Evolutionary conservation across 2,888 invertebrate genomes (phyloP).

Genomic region (Drosophila anomalata): DNA sequence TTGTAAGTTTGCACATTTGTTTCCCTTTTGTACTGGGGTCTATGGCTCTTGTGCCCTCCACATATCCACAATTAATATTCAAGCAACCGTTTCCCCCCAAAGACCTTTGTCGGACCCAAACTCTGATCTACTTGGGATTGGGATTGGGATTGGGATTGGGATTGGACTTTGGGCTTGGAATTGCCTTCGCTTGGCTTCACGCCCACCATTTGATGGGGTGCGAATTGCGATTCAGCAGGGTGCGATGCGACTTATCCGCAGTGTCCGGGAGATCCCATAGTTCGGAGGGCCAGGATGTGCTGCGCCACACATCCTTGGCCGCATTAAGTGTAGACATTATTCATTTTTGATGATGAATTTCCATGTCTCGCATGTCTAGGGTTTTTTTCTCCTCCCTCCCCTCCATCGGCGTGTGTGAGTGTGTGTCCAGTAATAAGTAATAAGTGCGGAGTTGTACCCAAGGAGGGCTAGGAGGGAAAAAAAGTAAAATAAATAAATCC

Average conservation of each 20-base stretch:
- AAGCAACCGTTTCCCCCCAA: conserved; percentile 74
- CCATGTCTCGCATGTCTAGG: conserved; percentile 79
- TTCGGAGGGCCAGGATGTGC: not conserved
- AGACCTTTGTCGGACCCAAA: conserved; percentile 35
- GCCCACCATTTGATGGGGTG: conserved; percentile 77
- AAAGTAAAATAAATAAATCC: conserved; percentile 43
- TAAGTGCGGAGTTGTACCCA: conserved; percentile 67
- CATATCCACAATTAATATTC: conserved; percentile 77
- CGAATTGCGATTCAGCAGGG: conserved; percentile 66
- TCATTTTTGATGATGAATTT: conserved; percentile 83
- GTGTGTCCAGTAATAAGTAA: conserved; percentile 77
- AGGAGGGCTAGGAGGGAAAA: conserved; percentile 21
- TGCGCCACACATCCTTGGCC: conserved; percentile 44
- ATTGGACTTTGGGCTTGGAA: not conserved
- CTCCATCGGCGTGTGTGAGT: conserved; percentile 23
- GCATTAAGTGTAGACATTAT: conserved; percentile 83
- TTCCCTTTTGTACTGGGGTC: conserved; percentile 41
- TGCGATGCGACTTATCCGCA: conserved; percentile 45
- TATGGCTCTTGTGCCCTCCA: conserved; percentile 32
- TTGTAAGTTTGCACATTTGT: conserved; percentile 80
- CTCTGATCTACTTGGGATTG: conserved; percentile 24
- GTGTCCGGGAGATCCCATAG: conserved; percentile 14
- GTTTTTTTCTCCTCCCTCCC: conserved; percentile 41
- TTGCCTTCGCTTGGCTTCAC: conserved; percentile 62
- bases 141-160: not conserved